A percentile compares a stretch with the other conserved stretches of the same genome.
Evolutionary conservation across 1,140 invertebrate species (phyloP).

Genomic region (Meloidogyne exigua): DNA sequence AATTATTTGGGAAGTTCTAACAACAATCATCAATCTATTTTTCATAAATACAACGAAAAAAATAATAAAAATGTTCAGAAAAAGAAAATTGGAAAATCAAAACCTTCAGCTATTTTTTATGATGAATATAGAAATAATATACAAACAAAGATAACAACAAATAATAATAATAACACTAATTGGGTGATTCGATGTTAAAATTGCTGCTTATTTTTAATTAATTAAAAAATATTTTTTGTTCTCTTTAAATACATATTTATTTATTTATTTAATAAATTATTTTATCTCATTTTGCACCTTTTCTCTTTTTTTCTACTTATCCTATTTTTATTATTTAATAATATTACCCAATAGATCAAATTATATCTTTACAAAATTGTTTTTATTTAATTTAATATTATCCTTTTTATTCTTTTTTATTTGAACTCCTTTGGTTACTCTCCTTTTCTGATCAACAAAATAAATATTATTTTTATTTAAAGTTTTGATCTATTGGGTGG

Average conservation of each 20-base stretch:
- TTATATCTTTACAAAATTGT: background rate
- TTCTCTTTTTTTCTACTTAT: background rate
- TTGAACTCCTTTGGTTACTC: too few relatives aligned
- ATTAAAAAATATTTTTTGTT: background rate
- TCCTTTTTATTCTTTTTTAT: too few relatives aligned
- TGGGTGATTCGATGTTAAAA: constrained; percentile 25
- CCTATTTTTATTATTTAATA: background rate
- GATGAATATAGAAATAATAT: constrained; percentile 2
- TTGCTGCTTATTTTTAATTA: background rate
- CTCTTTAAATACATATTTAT: background rate
- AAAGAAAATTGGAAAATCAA: constrained; percentile 12
- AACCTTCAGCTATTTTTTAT: constrained; percentile 23
- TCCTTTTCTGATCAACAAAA: too few relatives aligned
- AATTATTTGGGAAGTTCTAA: constrained; percentile 16
- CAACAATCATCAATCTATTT: background rate
- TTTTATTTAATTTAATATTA: too few relatives aligned
- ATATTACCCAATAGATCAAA: background rate
- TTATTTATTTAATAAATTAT: background rate
- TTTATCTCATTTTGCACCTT: too few relatives aligned
- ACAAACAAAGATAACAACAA: too few relatives aligned
- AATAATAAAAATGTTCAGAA: background rate
- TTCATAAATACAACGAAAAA: background rate
- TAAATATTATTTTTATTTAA: too few relatives aligned
- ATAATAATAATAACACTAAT: background rate
- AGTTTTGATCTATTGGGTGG: background rate